phyloP scores from a whole-genome alignment of 2,888 invertebrate genomes.

The Himalopsyche japonica region DNA sequence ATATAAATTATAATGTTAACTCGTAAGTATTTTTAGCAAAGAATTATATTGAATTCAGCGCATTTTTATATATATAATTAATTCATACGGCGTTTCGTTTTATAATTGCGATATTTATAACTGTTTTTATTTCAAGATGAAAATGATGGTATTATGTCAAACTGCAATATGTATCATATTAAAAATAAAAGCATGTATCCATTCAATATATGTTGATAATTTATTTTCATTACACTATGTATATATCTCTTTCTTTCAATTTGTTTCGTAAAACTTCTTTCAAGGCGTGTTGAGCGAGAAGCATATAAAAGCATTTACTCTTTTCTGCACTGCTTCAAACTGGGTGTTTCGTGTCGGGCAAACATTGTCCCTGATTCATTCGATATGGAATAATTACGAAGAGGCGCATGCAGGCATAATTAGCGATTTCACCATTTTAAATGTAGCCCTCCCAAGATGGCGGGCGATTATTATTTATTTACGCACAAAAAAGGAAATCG shows the following conservation, averaged over 20 bases:
- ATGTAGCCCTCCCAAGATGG: neutral
- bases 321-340: neutral
- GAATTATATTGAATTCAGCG: too few relatives aligned
- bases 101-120: too few relatives aligned
- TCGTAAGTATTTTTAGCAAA: too few relatives aligned
- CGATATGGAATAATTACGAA: neutral
- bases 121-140: too few relatives aligned
- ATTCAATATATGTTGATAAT: too few relatives aligned
- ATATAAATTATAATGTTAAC: too few relatives aligned
- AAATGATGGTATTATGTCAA: too few relatives aligned
- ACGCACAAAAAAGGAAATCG: neutral
- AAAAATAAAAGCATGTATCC: too few relatives aligned
- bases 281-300: neutral
- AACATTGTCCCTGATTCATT: neutral
- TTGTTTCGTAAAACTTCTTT: neutral
- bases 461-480: neutral
- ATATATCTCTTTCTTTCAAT: neutral
- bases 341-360: neutral
- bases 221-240: too few relatives aligned
- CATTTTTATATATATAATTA: too few relatives aligned
- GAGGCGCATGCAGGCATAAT: neutral
- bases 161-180: too few relatives aligned
- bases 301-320: neutral
- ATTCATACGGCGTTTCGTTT: too few relatives aligned
- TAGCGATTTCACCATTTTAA: neutral